Conservation (phyloP, 2,797 vertebrate species). For the Halcyon chelicuti region DNA sequence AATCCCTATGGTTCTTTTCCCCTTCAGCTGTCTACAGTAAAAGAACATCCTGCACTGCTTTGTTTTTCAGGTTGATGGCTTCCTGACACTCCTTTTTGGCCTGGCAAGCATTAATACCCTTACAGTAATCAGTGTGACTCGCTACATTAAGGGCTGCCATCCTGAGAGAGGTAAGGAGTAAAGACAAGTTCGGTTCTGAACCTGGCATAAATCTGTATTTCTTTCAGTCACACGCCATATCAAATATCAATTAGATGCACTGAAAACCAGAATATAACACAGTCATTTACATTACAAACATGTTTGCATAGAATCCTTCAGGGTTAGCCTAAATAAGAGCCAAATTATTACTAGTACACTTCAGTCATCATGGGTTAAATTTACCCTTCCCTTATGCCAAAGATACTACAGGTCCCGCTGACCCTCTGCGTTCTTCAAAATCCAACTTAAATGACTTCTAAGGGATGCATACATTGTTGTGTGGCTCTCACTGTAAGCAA, state of each 20-base stretch:
- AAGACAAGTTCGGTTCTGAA: neutral
- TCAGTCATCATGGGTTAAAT: neutral
- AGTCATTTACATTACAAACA: neutral
- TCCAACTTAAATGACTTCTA: neutral
- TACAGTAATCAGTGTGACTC: slow-evolving; percentile 90
- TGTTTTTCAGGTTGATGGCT: slow-evolving; percentile 86
- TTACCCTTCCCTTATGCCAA: neutral
- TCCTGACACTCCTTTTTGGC: slow-evolving; percentile 90
- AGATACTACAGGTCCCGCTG: neutral
- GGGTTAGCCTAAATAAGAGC: neutral
- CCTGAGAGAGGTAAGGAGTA: slow-evolving; percentile 83
- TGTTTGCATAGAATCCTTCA: neutral
- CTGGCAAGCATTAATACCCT: slow-evolving; percentile 91
- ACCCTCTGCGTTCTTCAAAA: neutral
- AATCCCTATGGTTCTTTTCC: neutral
- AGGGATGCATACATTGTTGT: rapidly evolving
- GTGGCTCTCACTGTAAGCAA: neutral
- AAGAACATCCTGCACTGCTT: neutral
- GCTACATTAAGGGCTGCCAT: slow-evolving; percentile 88
- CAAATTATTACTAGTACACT: neutral
- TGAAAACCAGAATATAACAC: neutral
- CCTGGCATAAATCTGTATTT: neutral
- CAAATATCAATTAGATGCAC: neutral
- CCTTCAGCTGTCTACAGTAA: neutral
- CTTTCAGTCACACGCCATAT: neutral